A percentile compares a stretch with the other conserved stretches of the same genome.
phyloP scores from a whole-genome alignment of 2,888 invertebrate species.

The Cryptophagus acutangulus region DNA sequence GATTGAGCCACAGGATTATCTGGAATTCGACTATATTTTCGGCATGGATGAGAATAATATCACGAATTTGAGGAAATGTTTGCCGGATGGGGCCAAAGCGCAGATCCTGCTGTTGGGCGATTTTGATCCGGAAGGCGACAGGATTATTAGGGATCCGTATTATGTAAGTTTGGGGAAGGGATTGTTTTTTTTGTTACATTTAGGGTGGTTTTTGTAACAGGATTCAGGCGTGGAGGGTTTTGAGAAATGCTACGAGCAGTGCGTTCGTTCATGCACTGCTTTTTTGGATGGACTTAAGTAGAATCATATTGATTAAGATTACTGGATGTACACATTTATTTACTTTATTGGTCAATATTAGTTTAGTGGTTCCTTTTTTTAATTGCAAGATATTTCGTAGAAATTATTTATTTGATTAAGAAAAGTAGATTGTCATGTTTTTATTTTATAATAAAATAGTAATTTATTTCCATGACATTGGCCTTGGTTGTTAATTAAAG shows the following conservation, averaged over 20 bases:
- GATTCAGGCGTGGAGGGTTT: conserved; percentile 65
- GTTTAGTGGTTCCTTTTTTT: no score
- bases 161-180: conserved; percentile 60
- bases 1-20: conserved; percentile 71
- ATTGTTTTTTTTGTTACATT: conserved; percentile 7
- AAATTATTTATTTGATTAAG: no score
- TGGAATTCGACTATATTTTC: conserved; percentile 82
- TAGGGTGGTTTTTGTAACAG: conserved; percentile 46
- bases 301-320: no score
- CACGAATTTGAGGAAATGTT: conserved; percentile 57
- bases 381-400: no score
- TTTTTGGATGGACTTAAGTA: conserved; percentile 52
- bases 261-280: conserved; percentile 59
- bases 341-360: no score
- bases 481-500: no score
- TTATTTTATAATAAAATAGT: no score
- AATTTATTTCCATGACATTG: no score
- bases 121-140: conserved; percentile 75
- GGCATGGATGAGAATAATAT: conserved; percentile 94
- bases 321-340: no score
- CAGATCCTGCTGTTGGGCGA: conserved; percentile 77
- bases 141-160: conserved; percentile 86
- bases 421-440: no score
- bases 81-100: conserved; percentile 64
- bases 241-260: conserved; percentile 72